Evolutionary conservation across 2,888 invertebrate genomes (phyloP).

Genomic region (Hedya salicella): DNA sequence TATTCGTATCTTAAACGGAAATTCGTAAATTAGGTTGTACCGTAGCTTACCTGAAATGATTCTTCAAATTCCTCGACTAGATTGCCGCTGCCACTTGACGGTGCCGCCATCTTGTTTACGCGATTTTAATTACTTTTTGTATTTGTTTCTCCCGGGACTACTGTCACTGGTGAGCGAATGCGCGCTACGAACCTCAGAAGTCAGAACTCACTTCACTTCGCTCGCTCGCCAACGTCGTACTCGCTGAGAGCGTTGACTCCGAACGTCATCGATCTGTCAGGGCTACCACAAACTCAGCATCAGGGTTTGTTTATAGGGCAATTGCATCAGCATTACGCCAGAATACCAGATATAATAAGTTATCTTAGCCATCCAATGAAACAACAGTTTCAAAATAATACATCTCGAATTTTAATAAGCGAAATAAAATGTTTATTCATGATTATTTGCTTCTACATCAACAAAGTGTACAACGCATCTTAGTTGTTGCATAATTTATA

Average conservation of each 20-base stretch:
- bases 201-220: conserved; percentile 15
- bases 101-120: conserved; percentile 86
- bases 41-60: conserved; percentile 90
- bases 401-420: too few relatives aligned
- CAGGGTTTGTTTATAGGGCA: not conserved
- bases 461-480: too few relatives aligned
- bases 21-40: conserved; percentile 16
- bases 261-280: conserved; percentile 40
- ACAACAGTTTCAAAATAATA: too few relatives aligned
- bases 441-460: too few relatives aligned
- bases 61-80: conserved; percentile 96
- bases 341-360: too few relatives aligned
- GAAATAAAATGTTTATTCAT: too few relatives aligned
- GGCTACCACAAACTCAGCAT: conserved; percentile 31
- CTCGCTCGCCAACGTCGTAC: conserved; percentile 22
- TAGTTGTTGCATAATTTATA: too few relatives aligned
- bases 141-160: conserved; percentile 29
- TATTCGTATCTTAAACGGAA: conserved; percentile 40
- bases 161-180: conserved; percentile 31
- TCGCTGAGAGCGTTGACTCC: conserved; percentile 35
- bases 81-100: conserved; percentile 93
- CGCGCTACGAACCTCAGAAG: not conserved
- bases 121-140: conserved; percentile 37
- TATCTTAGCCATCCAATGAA: too few relatives aligned
- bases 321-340: too few relatives aligned